Evolutionary conservation across 53 echinoderm and acorn worm genomes (phyloP).

Genomic region (Astropecten irregularis): DNA sequence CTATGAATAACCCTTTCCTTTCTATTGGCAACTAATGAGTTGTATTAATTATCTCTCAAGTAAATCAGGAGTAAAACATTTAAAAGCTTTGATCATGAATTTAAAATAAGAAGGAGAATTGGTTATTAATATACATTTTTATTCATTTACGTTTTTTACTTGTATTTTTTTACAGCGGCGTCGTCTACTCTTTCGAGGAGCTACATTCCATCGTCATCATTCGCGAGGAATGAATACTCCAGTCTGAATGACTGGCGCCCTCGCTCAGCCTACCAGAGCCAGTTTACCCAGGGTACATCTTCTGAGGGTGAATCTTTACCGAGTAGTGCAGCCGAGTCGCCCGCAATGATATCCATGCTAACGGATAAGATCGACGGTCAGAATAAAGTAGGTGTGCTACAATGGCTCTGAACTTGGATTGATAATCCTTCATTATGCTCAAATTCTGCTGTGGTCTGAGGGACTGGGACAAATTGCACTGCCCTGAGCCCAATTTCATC

Average conservation of each 20-base stretch:
- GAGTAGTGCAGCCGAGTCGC: conserved; percentile 27
- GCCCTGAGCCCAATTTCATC: too few relatives aligned
- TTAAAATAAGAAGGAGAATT: too few relatives aligned
- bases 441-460: too few relatives aligned
- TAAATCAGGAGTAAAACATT: too few relatives aligned
- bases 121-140: background rate
- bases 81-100: too few relatives aligned
- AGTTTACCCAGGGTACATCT: background rate
- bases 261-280: conserved; percentile 8
- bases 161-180: background rate
- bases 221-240: conserved; percentile 10
- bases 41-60: too few relatives aligned
- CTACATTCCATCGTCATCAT: conserved; percentile 4
- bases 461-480: too few relatives aligned
- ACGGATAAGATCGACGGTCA: conserved; percentile 89
- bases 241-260: conserved; percentile 21
- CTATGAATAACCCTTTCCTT: too few relatives aligned
- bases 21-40: too few relatives aligned
- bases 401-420: too few relatives aligned
- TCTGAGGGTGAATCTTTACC: conserved; percentile 28
- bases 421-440: too few relatives aligned
- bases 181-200: conserved; percentile 16
- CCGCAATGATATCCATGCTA: conserved; percentile 74
- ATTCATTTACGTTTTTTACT: background rate
- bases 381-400: conserved; percentile 66